A percentile compares a stretch with the other conserved stretches of the same genome.
These are phyloP conservation scores for Zaprionus tsacasi DNA, from an alignment of 1,140 invertebrate species.

Conservation along the genomic window DNA sequence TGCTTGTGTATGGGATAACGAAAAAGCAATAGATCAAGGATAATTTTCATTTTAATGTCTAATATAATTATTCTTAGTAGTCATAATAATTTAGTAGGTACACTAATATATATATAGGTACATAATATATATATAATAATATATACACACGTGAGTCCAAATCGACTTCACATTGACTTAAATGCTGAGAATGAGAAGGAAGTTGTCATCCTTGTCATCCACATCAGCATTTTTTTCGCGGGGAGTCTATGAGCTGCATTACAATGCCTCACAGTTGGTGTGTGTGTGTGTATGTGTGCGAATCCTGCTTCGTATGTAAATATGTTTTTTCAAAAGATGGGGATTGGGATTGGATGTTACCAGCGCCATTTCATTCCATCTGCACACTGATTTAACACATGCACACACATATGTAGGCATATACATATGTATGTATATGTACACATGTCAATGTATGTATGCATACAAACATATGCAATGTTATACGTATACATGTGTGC, in stretches of 20 bases:
- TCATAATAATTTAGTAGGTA: too few relatives aligned
- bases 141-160: not conserved
- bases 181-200: not conserved
- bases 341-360: conserved; percentile 13
- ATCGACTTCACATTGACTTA: not conserved
- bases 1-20: too few relatives aligned
- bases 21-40: too few relatives aligned
- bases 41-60: too few relatives aligned
- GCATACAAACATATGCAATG: not conserved
- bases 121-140: too few relatives aligned
- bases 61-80: too few relatives aligned
- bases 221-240: not conserved
- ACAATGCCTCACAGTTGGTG: not conserved
- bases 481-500: conserved; percentile 4
- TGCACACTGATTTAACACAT: conserved; percentile 22
- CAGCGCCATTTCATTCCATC: conserved; percentile 25
- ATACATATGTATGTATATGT: not conserved
- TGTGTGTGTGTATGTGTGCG: not conserved
- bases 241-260: not conserved
- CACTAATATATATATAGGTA: too few relatives aligned
- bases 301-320: not conserved
- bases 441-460: not conserved
- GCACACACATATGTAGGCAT: not conserved
- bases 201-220: too few relatives aligned
- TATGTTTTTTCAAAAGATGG: conserved; percentile 5